A percentile compares a stretch with the other conserved stretches of the same genome.
These are phyloP conservation scores for Iphiclides podalirius DNA, from an alignment of 2,888 invertebrate genomes.

Conservation along the genomic window DNA sequence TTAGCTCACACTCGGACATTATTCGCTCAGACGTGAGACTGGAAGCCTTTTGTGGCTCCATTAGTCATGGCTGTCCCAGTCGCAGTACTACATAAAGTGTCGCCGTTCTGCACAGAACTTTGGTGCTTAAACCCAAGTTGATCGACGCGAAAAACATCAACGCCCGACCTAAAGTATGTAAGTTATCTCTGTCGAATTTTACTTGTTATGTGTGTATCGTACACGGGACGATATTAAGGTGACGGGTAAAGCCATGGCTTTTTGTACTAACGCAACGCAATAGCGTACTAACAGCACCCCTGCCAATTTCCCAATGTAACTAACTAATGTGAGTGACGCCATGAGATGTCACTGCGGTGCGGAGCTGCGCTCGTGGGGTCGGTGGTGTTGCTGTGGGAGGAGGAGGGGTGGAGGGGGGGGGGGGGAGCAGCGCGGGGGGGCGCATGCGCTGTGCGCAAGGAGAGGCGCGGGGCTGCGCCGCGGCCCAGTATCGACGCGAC, in stretches of 20 bases:
- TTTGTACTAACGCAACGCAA: not conserved
- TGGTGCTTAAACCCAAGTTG: too few species aligned
- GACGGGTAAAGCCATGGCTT: not conserved
- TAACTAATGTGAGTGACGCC: slow-evolving; percentile 7
- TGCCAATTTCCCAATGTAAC: slow-evolving; percentile 1
- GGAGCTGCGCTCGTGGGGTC: slow-evolving; percentile 31
- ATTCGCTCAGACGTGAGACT: not conserved
- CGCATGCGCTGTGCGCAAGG: slow-evolving; percentile 39
- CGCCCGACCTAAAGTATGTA: too few species aligned
- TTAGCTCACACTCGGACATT: too few species aligned
- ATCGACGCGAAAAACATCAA: too few species aligned
- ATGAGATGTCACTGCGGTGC: slow-evolving; percentile 15
- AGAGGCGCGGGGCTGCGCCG: slow-evolving; percentile 54
- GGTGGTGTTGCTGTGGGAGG: slow-evolving; percentile 31
- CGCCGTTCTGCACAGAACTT: not conserved
- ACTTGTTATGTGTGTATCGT: too few species aligned
- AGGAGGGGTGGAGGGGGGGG: slow-evolving; percentile 28
- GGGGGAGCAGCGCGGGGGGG: slow-evolving; percentile 32
- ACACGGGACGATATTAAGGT: not conserved
- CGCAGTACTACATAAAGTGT: not conserved
- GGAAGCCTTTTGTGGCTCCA: not conserved
- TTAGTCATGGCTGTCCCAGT: not conserved
- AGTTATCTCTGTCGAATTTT: too few species aligned
- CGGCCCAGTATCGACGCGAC: slow-evolving; percentile 77
- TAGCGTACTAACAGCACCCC: not conserved